phyloP scores from a whole-genome alignment of 2,113 vertebrate species.

The Rhinolophus ferrumequinum region DNA sequence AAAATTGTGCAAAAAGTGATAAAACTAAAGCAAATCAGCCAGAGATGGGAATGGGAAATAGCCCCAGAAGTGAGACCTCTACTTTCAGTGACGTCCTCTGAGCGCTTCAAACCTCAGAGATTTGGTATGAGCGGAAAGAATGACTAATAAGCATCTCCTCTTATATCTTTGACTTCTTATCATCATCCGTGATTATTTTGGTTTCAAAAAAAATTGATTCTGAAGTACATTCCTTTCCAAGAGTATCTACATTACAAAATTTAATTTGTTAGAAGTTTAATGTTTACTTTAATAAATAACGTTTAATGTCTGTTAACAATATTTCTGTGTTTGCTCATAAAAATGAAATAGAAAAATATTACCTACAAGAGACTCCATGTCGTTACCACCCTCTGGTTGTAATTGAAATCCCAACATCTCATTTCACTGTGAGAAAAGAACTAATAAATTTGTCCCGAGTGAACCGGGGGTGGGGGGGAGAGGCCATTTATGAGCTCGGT shows the following conservation, averaged over 20 bases:
- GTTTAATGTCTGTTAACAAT: constrained; percentile 20
- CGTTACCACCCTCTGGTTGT: not conserved
- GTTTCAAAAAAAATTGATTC: constrained; percentile 22
- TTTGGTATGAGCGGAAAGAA: constrained; percentile 41
- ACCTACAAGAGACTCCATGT: not conserved
- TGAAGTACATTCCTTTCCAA: not conserved
- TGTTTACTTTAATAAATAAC: constrained; percentile 61
- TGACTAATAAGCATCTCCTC: constrained; percentile 52
- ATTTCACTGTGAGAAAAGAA: not conserved
- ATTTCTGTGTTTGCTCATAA: constrained; percentile 44
- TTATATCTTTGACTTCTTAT: constrained; percentile 34
- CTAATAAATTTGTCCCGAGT: not conserved
- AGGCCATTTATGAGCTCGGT: not conserved
- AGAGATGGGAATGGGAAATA: no score
- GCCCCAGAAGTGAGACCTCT: no score
- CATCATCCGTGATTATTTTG: constrained; percentile 55
- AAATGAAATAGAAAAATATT: not conserved
- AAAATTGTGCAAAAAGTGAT: constrained; percentile 70
- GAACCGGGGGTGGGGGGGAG: not conserved
- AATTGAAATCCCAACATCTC: not conserved
- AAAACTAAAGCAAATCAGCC: constrained; percentile 50
- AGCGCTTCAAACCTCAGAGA: no score
- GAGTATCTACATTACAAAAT: not conserved
- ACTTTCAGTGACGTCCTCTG: no score
- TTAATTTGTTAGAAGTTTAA: constrained; percentile 32